phyloP scores from a whole-genome alignment of 2,113 vertebrate species.

The Limanda limanda region DNA sequence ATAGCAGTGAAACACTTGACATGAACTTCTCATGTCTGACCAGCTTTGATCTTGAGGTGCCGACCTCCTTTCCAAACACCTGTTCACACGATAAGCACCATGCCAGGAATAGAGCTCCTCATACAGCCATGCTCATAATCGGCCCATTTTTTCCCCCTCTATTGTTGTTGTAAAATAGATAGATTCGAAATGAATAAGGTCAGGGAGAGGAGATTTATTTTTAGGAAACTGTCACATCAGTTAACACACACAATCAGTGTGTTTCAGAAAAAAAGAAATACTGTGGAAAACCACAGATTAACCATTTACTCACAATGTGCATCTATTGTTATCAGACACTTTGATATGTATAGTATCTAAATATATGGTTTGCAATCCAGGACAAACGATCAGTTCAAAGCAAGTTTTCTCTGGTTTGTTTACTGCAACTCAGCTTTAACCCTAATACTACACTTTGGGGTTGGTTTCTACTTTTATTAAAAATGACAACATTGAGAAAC shows the following conservation, averaged over 20 bases:
- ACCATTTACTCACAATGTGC: background rate
- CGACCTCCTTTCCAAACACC: slow-evolving; percentile 22
- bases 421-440: background rate
- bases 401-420: background rate
- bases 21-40: slow-evolving; percentile 35
- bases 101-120: slow-evolving; percentile 24
- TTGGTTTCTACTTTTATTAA: too few species aligned
- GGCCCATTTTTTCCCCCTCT: background rate
- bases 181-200: slow-evolving; percentile 26
- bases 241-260: background rate
- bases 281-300: too few species aligned
- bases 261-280: background rate
- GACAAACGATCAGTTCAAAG: background rate
- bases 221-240: background rate
- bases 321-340: background rate
- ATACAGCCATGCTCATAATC: slow-evolving; percentile 10
- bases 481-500: too few species aligned
- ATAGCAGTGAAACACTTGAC: background rate
- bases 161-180: background rate
- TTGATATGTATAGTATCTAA: background rate
- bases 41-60: slow-evolving; percentile 37
- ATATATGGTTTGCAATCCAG: background rate
- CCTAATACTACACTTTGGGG: too few species aligned
- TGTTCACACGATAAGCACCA: slow-evolving; percentile 40
- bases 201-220: slow-evolving; percentile 8